Evolutionary conservation across 2,888 invertebrate species (phyloP).

Genomic region (Pyrocoelia pectoralis): DNA sequence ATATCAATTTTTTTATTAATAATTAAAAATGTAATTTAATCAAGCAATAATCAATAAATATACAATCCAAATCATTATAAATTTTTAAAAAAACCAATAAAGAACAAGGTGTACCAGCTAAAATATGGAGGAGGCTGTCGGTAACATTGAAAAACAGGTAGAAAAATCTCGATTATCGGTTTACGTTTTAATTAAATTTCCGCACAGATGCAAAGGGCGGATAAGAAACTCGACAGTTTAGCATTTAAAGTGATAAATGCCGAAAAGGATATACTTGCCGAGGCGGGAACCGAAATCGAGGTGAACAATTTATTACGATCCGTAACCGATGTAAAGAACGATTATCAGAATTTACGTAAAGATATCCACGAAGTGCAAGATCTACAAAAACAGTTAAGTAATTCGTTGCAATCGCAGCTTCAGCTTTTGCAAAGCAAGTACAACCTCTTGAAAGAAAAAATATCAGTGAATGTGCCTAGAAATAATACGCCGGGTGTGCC

Average conservation of each 20-base stretch:
- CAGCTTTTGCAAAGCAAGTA: slow-evolving; percentile 78
- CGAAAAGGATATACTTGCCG: slow-evolving; percentile 67
- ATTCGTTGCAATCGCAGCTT: slow-evolving; percentile 76
- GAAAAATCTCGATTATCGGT: neutral
- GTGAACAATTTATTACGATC: slow-evolving; percentile 78
- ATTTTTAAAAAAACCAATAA: too few relatives aligned
- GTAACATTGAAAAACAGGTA: slow-evolving; percentile 8
- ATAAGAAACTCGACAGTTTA: slow-evolving; percentile 75
- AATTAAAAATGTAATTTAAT: too few relatives aligned
- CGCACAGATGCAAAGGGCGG: slow-evolving; percentile 75
- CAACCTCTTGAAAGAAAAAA: slow-evolving; percentile 74
- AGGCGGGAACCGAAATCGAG: slow-evolving; percentile 65
- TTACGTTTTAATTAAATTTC: neutral
- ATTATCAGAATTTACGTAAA: slow-evolving; percentile 80
- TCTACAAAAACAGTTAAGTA: slow-evolving; percentile 79
- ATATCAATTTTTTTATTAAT: too few relatives aligned
- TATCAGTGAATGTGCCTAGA: slow-evolving; percentile 61
- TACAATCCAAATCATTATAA: too few relatives aligned
- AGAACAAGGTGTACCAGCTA: too few relatives aligned
- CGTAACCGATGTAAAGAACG: slow-evolving; percentile 79
- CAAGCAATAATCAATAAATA: too few relatives aligned
- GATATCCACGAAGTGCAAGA: slow-evolving; percentile 84
- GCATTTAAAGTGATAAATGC: slow-evolving; percentile 78
- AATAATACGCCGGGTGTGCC: slow-evolving; percentile 28
- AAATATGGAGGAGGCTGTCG: neutral